These are phyloP conservation scores for Nomada fucata DNA, from an alignment of 2,888 invertebrate species.

Conservation along the genomic window DNA sequence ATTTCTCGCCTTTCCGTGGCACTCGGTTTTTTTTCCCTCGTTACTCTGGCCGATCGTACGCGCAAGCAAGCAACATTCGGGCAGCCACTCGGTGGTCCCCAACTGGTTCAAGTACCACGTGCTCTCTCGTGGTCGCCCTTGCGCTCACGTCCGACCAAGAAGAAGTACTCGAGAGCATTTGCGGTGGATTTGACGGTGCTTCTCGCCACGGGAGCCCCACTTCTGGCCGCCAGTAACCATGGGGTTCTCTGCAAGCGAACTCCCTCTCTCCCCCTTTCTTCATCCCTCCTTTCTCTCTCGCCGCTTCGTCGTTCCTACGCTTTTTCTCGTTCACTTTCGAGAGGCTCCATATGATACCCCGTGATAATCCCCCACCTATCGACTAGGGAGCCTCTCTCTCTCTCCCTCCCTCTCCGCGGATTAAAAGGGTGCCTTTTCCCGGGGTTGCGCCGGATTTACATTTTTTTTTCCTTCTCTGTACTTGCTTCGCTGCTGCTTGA, in stretches of 20 bases:
- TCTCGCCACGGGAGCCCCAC: constrained; percentile 79
- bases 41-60: constrained; percentile 66
- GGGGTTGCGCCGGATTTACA: constrained; percentile 67
- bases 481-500: constrained; percentile 6
- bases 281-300: constrained; percentile 20
- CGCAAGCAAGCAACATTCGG: constrained; percentile 74
- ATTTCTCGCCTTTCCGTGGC: constrained; percentile 49
- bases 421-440: constrained; percentile 74
- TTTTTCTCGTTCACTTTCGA: constrained; percentile 71
- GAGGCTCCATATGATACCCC: constrained; percentile 83
- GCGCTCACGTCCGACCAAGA: constrained; percentile 83
- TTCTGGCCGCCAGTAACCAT: constrained; percentile 76
- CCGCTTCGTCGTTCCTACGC: constrained; percentile 57
- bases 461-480: constrained; percentile 43
- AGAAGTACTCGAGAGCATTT: constrained; percentile 83
- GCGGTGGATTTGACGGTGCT: constrained; percentile 84
- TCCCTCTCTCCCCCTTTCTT: constrained; percentile 31
- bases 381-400: constrained; percentile 55
- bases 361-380: constrained; percentile 75
- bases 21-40: constrained; percentile 52
- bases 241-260: constrained; percentile 66
- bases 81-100: constrained; percentile 82
- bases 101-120: constrained; percentile 84
- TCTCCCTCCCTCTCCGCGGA: constrained; percentile 56
- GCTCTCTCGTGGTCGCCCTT: constrained; percentile 81